A percentile compares a stretch with the other conserved stretches of the same genome.
phyloP scores from a whole-genome alignment of 2,113 vertebrate species.

The Camelus dromedarius region DNA sequence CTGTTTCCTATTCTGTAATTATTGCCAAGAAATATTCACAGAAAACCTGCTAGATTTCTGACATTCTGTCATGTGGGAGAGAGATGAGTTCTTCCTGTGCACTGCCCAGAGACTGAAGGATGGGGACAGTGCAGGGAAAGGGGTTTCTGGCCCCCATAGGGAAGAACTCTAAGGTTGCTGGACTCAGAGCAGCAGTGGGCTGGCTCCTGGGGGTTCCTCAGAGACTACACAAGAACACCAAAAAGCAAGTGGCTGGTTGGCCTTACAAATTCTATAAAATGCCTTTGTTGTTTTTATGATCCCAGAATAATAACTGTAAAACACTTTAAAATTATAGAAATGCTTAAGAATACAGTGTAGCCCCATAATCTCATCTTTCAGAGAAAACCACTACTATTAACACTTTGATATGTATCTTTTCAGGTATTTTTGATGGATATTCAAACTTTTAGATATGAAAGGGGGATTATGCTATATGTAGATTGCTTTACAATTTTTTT shows the following conservation, averaged over 20 bases:
- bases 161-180: not conserved
- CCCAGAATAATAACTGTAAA: conserved; percentile 7
- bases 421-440: not conserved
- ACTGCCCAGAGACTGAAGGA: not conserved
- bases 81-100: conserved; percentile 26
- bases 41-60: conserved; percentile 69
- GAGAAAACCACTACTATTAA: not conserved
- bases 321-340: not conserved
- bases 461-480: not conserved
- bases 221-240: not conserved
- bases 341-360: not conserved
- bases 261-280: not conserved
- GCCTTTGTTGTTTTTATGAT: not conserved
- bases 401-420: not conserved
- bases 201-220: not conserved
- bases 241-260: not conserved
- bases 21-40: conserved; percentile 74
- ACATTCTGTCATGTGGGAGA: conserved; percentile 68
- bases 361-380: not conserved
- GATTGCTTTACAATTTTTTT: not conserved
- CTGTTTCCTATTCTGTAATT: conserved; percentile 69
- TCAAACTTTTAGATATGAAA: not conserved
- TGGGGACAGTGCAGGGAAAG: not conserved
- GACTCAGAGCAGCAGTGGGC: not conserved
- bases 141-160: not conserved